Conservation (phyloP, 1,140 invertebrate species). For the Oscheius sp. region DNA sequence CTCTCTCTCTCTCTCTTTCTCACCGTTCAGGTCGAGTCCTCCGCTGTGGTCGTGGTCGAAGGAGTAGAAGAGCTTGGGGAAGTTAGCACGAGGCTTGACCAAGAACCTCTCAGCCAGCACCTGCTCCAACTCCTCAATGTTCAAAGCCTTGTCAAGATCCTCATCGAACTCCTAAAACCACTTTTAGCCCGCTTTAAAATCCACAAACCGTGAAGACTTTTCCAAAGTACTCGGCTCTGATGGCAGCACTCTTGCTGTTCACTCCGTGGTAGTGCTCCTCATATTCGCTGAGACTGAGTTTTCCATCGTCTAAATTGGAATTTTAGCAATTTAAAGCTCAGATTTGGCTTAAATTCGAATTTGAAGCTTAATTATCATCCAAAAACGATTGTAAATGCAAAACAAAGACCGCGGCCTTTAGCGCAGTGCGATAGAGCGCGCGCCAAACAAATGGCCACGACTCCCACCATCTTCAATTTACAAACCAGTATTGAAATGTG, state of each 20-base stretch:
- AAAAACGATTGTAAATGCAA: not conserved
- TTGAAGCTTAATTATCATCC: too few species aligned
- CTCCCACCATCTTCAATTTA: not conserved
- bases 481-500: too few species aligned
- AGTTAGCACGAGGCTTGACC: conserved; percentile 27
- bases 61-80: conserved; percentile 25
- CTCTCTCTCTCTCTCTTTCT: not conserved
- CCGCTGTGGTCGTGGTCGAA: conserved; percentile 34
- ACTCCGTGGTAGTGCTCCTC: conserved; percentile 22
- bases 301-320: conserved; percentile 21
- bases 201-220: conserved; percentile 23
- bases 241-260: conserved; percentile 14
- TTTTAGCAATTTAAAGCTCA: too few species aligned
- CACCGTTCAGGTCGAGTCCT: conserved; percentile 30
- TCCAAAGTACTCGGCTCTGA: conserved; percentile 26
- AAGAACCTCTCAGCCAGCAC: conserved; percentile 29
- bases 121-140: conserved; percentile 10
- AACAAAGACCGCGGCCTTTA: not conserved
- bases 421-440: not conserved
- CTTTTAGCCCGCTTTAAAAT: too few species aligned
- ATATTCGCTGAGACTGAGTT: conserved; percentile 22
- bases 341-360: too few species aligned
- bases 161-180: conserved; percentile 33
- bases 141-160: conserved; percentile 23
- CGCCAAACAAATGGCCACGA: not conserved